Evolutionary conservation across 2,797 vertebrate species (phyloP), one percentile per base, ranked within the genome.

Genomic region (Sebastes flavidus): DNA sequence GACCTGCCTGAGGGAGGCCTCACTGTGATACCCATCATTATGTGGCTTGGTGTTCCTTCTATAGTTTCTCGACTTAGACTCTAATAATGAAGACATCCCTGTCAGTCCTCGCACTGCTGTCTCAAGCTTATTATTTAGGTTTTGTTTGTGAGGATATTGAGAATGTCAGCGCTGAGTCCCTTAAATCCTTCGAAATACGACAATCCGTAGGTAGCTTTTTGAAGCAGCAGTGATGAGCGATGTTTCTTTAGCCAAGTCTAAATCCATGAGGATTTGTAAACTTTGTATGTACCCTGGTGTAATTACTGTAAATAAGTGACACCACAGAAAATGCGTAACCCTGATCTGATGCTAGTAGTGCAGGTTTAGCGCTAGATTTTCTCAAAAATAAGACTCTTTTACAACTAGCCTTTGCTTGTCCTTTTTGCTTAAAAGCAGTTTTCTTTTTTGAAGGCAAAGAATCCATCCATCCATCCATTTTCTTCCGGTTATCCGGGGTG

Each of bases 21-120:
- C 77, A 8, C 77, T 29, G 22, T 91, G 89, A 92, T 83, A 91
- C 89, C 90, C 78, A 49, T 93, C 90, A 95, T 93, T 93, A 92
- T 92, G 91, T 84, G 88, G 93, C 89, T 88, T 74, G 68, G 63
- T 77, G 77, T 74, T 83, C 74, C 89, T 77, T 92, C 88, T 92
- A 88, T 75, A 24, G 85, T 93, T 92, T 91, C 92, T 77, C 52
- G 2, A 46, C 86, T 86, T 69, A 75, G 80, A 74, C 77, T 84
- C 68, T 62, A 72, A 89, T 89, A 89, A 89, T 85, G 84, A 87
- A 93, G 85, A 86, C 78, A 52, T 84, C 81, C 70, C 79, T 89
- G 90, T 82, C 87, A 88, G 84, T 65, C 77, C 29, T 24, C 11
- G 12, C 78, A 42, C 78, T 60, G 80, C 77, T 77, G 52, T 89